Evolutionary conservation across 1,140 invertebrate genomes (phyloP).

Genomic region (Cardiocondyla obscurior): DNA sequence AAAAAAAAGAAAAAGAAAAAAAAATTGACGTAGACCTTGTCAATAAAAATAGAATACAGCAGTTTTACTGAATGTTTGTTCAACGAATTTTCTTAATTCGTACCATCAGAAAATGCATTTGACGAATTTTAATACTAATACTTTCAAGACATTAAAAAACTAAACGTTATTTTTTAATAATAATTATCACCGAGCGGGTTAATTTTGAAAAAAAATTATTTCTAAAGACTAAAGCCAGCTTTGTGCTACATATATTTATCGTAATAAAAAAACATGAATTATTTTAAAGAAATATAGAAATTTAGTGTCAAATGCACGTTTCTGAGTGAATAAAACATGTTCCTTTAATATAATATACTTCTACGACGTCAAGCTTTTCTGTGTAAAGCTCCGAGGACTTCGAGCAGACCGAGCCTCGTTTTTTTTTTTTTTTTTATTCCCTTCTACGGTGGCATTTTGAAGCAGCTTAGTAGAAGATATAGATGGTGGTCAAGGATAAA

Average conservation of each 20-base stretch:
- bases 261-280: background rate
- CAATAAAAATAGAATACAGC: conserved; percentile 41
- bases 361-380: conserved; percentile 6
- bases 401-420: conserved; percentile 11
- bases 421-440: conserved; percentile 35
- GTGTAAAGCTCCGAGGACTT: background rate
- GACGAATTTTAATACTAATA: background rate
- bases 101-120: conserved; percentile 11
- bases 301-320: conserved; percentile 23
- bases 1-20: too few relatives aligned
- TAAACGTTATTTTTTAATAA: background rate
- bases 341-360: conserved; percentile 8
- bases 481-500: conserved; percentile 30
- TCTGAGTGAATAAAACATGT: conserved; percentile 17
- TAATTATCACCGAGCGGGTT: background rate
- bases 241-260: background rate
- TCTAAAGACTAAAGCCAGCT: background rate
- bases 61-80: conserved; percentile 10
- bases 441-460: conserved; percentile 25
- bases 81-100: background rate
- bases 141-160: background rate
- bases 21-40: conserved; percentile 30
- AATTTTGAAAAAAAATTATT: background rate
- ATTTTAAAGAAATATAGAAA: background rate
- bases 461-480: conserved; percentile 2